phyloP scores from a whole-genome alignment of 2,113 vertebrate genomes.

The Hemicordylus capensis region DNA sequence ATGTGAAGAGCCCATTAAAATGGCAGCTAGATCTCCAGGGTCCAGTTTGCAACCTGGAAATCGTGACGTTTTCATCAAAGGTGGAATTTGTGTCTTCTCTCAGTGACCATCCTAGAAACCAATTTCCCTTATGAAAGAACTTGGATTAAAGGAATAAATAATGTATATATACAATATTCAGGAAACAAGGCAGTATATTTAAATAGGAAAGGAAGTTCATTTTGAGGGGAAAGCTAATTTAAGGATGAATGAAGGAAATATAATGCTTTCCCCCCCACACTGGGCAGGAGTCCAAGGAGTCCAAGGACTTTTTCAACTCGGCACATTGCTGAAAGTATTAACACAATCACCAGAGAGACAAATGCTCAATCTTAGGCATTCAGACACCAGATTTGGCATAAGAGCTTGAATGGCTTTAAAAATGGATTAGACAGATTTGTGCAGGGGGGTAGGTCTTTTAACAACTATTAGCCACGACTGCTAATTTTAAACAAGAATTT shows the following conservation, averaged over 20 bases:
- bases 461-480: too few species aligned
- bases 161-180: not conserved
- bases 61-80: constrained; percentile 45
- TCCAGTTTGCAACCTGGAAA: constrained; percentile 39
- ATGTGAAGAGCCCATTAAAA: constrained; percentile 32
- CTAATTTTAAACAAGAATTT: too few species aligned
- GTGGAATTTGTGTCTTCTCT: constrained; percentile 28
- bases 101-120: constrained; percentile 30
- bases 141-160: constrained; percentile 20
- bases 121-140: constrained; percentile 23
- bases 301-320: not conserved
- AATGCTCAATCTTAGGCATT: not conserved
- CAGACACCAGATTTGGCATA: not conserved
- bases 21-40: constrained; percentile 22
- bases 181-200: not conserved
- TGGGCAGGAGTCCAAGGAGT: not conserved
- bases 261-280: too few species aligned
- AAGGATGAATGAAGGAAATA: not conserved
- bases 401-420: not conserved
- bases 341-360: not conserved
- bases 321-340: not conserved
- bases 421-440: too few species aligned
- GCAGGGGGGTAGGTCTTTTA: too few species aligned
- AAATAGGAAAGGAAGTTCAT: not conserved
- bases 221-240: not conserved